These are phyloP conservation scores for Drosophila asahinai DNA, from an alignment of 1,140 invertebrate genomes.

Conservation along the genomic window DNA sequence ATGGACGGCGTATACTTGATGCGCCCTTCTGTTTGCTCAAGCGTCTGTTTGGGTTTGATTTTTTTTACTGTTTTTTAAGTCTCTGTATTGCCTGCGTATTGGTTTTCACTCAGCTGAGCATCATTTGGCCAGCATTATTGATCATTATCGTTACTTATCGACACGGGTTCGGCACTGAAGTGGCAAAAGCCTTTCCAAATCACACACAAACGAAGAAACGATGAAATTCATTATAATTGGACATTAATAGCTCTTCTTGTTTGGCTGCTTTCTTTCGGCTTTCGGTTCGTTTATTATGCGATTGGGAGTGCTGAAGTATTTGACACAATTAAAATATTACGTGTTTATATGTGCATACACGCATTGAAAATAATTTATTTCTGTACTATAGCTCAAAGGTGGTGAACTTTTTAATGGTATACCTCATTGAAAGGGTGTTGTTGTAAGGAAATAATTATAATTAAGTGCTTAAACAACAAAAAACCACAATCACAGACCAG, in stretches of 20 bases:
- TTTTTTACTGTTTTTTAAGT: slow-evolving; percentile 9
- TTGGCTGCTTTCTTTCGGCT: slow-evolving; percentile 52
- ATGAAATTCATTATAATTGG: slow-evolving; percentile 40
- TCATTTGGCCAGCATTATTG: slow-evolving; percentile 33
- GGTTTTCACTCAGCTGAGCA: slow-evolving; percentile 28
- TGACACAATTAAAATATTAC: slow-evolving; percentile 69
- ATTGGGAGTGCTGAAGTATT: slow-evolving; percentile 40
- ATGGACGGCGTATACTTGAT: slow-evolving; percentile 33
- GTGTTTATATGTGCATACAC: slow-evolving; percentile 62
- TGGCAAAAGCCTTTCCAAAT: slow-evolving; percentile 33
- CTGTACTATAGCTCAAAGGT: neutral
- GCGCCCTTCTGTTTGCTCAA: slow-evolving; percentile 27
- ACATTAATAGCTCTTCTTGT: slow-evolving; percentile 41
- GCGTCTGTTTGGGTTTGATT: slow-evolving; percentile 16
- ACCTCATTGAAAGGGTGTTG: neutral
- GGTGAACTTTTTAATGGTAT: neutral
- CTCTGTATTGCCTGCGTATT: slow-evolving; percentile 3
- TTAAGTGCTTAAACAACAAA: neutral
- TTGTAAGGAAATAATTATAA: neutral
- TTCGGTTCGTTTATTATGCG: slow-evolving; percentile 52
- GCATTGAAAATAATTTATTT: slow-evolving; percentile 46
- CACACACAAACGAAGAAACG: slow-evolving; percentile 22
- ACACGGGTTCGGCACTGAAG: slow-evolving; percentile 12
- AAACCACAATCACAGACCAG: neutral
- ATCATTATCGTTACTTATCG: slow-evolving; percentile 37